Percentiles rank a stretch among this genome's conserved stretches.
Conservation (phyloP, 2,113 vertebrate genomes). For the Erythrocercus mccallii region DNA sequence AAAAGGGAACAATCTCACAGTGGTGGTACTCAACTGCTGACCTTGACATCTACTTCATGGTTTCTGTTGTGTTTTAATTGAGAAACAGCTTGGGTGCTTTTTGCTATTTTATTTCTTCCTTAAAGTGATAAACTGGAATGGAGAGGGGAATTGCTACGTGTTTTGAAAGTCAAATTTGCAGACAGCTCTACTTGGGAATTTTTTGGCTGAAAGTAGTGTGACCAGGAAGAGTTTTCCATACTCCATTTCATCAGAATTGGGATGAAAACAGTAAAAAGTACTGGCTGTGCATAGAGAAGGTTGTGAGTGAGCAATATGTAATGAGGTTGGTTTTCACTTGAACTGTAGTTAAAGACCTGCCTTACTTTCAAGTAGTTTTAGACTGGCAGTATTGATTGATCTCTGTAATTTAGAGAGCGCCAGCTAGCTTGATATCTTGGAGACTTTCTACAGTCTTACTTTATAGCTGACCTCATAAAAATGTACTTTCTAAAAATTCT, state of each 20-base stretch:
- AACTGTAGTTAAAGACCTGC: neutral
- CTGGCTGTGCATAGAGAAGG: neutral
- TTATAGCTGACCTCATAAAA: conserved; percentile 31
- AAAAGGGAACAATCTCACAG: neutral
- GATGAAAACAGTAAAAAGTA: neutral
- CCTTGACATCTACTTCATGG: neutral
- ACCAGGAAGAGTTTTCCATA: neutral
- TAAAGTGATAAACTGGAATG: neutral
- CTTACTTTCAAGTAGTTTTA: neutral
- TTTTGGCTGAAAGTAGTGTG: neutral
- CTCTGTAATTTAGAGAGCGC: neutral
- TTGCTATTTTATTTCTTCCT: neutral
- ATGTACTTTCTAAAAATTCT: conserved; percentile 2
- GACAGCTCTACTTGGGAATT: neutral
- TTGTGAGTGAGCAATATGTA: neutral
- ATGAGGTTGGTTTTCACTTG: neutral
- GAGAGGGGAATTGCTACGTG: neutral
- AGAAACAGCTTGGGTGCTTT: neutral
- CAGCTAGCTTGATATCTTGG: neutral
- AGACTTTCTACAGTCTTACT: neutral
- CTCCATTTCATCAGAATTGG: neutral
- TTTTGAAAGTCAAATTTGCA: neutral
- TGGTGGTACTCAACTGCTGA: neutral
- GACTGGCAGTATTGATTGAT: neutral
- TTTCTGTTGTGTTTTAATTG: neutral